Conservation (phyloP, 2,113 vertebrate genomes). For the Leucoraja erinaceus region DNA sequence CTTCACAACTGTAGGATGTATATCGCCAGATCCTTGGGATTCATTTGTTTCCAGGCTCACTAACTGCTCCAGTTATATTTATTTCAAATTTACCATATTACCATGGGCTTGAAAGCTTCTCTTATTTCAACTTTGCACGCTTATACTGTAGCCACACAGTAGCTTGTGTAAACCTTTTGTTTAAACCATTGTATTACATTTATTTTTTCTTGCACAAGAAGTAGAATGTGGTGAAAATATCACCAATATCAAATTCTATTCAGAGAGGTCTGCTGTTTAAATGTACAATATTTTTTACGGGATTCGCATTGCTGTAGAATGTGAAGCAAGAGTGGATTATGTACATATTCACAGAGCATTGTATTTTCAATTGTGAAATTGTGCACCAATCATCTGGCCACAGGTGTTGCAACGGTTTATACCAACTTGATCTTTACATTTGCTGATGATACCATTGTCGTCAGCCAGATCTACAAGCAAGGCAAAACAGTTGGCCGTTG, state of each 20-base stretch:
- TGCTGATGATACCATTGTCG: no score
- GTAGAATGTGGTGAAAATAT: background rate
- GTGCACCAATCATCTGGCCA: no score
- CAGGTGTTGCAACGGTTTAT: no score
- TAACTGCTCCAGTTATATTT: no score
- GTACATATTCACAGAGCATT: background rate
- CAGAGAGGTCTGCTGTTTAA: background rate
- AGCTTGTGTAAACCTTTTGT: no score
- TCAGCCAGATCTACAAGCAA: no score
- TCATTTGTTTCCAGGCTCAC: no score
- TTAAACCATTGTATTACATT: background rate
- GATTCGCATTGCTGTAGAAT: background rate
- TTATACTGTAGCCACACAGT: background rate
- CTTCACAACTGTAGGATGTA: no score
- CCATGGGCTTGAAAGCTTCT: background rate
- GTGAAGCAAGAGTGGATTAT: background rate
- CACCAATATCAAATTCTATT: background rate
- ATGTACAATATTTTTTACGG: background rate
- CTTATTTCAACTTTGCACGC: background rate
- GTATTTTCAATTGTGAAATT: background rate
- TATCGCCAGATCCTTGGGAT: no score
- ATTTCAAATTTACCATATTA: background rate
- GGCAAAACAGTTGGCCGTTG: no score
- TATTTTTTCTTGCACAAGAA: background rate
- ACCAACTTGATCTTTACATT: no score